Evolutionary conservation across 2,797 vertebrate genomes (phyloP), one percentile per base, ranked within the genome.

Genomic region (Alauda arvensis): DNA sequence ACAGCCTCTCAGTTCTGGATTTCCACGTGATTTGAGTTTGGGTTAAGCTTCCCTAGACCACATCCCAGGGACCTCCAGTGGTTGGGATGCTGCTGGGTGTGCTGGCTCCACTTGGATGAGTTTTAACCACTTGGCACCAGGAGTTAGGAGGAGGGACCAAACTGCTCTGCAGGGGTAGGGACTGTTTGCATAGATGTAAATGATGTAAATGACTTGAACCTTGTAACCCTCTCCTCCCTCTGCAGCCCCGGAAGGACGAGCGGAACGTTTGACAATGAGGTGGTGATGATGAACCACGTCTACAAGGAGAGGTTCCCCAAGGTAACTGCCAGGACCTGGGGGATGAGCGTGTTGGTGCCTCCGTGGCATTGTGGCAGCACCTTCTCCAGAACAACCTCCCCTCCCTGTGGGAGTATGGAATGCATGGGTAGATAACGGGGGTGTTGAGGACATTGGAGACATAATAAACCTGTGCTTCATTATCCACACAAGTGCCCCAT

Each of bases 261-360:
- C 3, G 98, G 98, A 85, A 98, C 97, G 31, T 98, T 99, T 40
- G 99, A 99, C 95, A 99, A 99, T 12, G 99, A 99, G 95, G 98
- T 99, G 31, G 98, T 99, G 87, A 99, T 99, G 99, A 99, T 99
- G 99, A 99, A 99, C 95, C 99, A 99, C 67, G 99, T 99, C 95
- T 99, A 99, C 97, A 98, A 98, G 93, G 99, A 99, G 82, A 97
- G 99, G 61, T 99, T 99, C 95, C 99, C 99, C 40, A 99, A 99
- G 98, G 99, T 99, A 96, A 51, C 93, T 16, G 56, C 69, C 9
- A 4, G 55, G 11, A 43, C 29, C 2, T 4, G 23, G 19, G 39
- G 5, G 14, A 33, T 1, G 10, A 55, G 56, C 1, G 0, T 0
- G 0, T 43, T 29, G 5, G 18, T 40, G 11, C n/a, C 21, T 80